Percentiles rank a stretch among this genome's conserved stretches.
These are phyloP conservation scores for Eurypyga helias DNA, from an alignment of 2,113 vertebrate genomes.

Conservation along the genomic window DNA sequence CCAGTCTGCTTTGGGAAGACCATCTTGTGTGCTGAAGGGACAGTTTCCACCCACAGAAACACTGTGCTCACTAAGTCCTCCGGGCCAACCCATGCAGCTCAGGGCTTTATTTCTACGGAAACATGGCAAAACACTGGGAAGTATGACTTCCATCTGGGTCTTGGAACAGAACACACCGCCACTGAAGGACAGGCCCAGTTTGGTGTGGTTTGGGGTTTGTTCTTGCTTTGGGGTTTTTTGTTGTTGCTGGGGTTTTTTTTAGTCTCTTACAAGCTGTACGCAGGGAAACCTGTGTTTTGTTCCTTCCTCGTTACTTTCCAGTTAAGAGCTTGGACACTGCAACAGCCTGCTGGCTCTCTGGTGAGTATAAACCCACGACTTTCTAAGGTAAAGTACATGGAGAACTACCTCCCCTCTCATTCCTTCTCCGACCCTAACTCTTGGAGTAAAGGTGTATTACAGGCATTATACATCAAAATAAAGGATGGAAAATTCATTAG, in stretches of 20 bases:
- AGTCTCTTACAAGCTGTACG: not conserved
- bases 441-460: not conserved
- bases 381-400: not conserved
- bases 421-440: not conserved
- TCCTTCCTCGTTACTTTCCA: not conserved
- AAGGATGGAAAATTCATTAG: not conserved
- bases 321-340: not conserved
- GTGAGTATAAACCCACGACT: not conserved
- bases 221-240: not conserved
- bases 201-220: not conserved
- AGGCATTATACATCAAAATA: constrained; percentile 22
- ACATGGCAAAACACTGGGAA: not conserved
- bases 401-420: constrained; percentile 14
- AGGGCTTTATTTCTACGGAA: not conserved
- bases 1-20: not conserved
- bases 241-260: not conserved
- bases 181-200: not conserved
- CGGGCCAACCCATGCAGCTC: not conserved
- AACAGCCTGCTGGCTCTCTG: not conserved
- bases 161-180: not conserved
- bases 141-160: fast-evolving
- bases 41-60: not conserved
- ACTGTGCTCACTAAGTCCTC: not conserved
- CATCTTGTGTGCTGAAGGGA: not conserved
- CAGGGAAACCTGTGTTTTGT: not conserved